Percentiles rank a stretch among this genome's conserved stretches.
phyloP scores from a whole-genome alignment of 2,113 vertebrate genomes.

The Paradoxurus hermaphroditus region DNA sequence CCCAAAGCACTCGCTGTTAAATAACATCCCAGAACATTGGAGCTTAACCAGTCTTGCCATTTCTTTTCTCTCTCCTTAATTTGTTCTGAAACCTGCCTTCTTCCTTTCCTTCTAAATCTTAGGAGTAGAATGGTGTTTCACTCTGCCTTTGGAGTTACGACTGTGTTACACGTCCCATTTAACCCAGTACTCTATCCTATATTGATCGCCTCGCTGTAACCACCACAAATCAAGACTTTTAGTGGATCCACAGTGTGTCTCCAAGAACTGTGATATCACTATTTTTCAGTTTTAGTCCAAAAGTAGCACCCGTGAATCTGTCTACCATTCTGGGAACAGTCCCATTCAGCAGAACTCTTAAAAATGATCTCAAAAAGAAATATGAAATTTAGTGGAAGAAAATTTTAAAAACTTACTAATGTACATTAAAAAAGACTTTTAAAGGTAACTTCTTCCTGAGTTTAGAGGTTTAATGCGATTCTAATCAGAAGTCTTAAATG shows the following conservation, averaged over 20 bases:
- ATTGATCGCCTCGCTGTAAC: neutral
- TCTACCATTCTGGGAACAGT: neutral
- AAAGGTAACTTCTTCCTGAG: neutral
- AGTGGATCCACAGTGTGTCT: neutral
- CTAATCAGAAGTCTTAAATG: neutral
- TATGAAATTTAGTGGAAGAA: neutral
- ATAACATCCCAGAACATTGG: neutral
- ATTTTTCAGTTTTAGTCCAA: neutral
- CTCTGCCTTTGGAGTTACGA: neutral
- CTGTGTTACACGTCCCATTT: neutral
- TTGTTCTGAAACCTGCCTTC: neutral
- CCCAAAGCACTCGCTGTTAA: neutral
- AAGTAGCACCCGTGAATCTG: neutral
- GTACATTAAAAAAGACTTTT: neutral
- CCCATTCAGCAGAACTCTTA: neutral
- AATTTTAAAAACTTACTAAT: neutral
- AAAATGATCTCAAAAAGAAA: slow-evolving; percentile 10
- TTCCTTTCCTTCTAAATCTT: slow-evolving; percentile 19
- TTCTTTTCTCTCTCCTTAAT: neutral
- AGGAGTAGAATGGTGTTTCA: neutral
- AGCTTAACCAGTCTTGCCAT: neutral
- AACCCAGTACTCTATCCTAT: neutral
- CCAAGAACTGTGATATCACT: neutral
- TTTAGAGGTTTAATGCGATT: slow-evolving; percentile 7
- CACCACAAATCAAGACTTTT: neutral